phyloP scores from a whole-genome alignment of 2,797 vertebrate genomes.

The Furcifer pardalis region DNA sequence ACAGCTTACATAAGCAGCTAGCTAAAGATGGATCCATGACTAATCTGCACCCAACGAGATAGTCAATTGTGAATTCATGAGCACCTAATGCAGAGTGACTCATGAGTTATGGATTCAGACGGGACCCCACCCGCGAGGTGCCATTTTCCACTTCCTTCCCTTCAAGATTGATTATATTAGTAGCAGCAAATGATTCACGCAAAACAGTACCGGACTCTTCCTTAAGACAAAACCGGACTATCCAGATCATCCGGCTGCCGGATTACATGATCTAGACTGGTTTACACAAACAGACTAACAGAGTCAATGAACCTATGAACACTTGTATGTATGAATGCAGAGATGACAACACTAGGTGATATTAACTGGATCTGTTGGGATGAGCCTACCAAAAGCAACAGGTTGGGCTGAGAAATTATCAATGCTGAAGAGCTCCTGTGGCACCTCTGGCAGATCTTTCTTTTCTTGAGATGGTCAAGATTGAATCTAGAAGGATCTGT shows the following conservation, averaged over 20 bases:
- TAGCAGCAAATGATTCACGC: not conserved
- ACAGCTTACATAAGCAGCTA: not conserved
- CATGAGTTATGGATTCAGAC: not conserved
- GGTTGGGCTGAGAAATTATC: too few relatives aligned
- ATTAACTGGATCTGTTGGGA: not conserved
- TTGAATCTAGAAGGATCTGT: too few relatives aligned
- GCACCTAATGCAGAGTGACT: conserved; percentile 7
- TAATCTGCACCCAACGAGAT: not conserved
- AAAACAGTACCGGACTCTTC: too few relatives aligned
- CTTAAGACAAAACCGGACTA: too few relatives aligned
- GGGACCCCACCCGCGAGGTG: not conserved
- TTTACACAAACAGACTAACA: not conserved
- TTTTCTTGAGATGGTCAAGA: too few relatives aligned
- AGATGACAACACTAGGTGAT: too few relatives aligned
- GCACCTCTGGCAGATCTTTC: too few relatives aligned
- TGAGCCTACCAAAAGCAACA: not conserved
- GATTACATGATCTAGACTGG: not conserved
- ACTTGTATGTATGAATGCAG: too few relatives aligned
- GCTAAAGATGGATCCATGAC: not conserved
- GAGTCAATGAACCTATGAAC: not conserved
- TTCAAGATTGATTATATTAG: not conserved
- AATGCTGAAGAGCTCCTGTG: too few relatives aligned
- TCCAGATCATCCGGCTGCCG: not conserved
- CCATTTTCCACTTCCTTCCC: not conserved
- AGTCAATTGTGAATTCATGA: conserved; percentile 5